These are phyloP conservation scores for Plemyria rubiginata DNA, from an alignment of 2,888 invertebrate genomes.

Conservation along the genomic window DNA sequence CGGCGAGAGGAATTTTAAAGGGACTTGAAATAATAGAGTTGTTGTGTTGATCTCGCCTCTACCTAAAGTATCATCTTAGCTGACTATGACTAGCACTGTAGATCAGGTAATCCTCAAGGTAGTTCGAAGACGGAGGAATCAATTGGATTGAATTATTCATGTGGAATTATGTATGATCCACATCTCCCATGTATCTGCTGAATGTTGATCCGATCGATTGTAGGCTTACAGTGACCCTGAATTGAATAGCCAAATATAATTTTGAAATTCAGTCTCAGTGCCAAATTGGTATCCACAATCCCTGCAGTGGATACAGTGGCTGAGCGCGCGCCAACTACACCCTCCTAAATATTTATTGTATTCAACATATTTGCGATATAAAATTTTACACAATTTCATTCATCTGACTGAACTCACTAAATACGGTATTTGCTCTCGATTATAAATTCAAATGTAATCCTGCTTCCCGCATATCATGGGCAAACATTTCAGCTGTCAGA, in stretches of 20 bases:
- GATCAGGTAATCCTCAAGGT: background rate
- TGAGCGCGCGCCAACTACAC: conserved; percentile 3
- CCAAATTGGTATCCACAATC: conserved; percentile 15
- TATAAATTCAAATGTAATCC: conserved; percentile 23
- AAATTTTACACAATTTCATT: conserved; percentile 12
- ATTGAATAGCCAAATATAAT: conserved; percentile 2
- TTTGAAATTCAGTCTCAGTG: conserved; percentile 3
- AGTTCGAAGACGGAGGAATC: background rate
- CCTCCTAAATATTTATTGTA: conserved; percentile 11
- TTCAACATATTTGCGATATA: conserved; percentile 3
- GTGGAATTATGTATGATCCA: background rate
- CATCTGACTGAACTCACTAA: conserved; percentile 2
- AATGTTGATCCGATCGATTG: background rate
- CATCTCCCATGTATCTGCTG: background rate
- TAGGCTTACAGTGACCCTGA: conserved; percentile 5
- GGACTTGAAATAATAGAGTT: background rate
- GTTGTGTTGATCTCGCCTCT: background rate
- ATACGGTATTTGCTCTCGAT: conserved; percentile 8
- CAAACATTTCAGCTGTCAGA: conserved; percentile 16
- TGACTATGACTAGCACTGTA: background rate
- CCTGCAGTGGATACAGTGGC: conserved; percentile 14
- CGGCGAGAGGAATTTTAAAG: background rate
- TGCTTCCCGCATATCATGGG: conserved; percentile 1
- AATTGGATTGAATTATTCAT: background rate
- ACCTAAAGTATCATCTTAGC: background rate